phyloP scores from a whole-genome alignment of 2,888 invertebrate species.

The Synanthedon vespiformis region DNA sequence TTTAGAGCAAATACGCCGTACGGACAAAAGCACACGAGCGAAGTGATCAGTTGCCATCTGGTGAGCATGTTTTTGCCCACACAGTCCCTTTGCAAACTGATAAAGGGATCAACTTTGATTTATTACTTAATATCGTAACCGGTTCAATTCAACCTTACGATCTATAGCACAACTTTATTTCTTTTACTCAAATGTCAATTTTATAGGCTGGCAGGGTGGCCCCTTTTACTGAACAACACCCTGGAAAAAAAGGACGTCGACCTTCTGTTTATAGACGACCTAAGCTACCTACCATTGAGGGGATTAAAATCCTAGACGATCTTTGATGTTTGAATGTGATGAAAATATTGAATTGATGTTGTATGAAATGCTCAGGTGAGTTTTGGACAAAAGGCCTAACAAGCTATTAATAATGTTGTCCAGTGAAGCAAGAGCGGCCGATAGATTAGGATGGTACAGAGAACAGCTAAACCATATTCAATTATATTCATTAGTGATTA shows the following conservation, averaged over 20 bases:
- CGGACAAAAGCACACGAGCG: not conserved
- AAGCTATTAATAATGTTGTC: not conserved
- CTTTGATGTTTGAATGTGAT: too few relatives aligned
- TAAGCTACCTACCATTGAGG: too few relatives aligned
- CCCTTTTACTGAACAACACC: too few relatives aligned
- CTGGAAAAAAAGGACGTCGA: too few relatives aligned
- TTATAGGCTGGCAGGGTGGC: too few relatives aligned
- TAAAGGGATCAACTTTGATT: not conserved
- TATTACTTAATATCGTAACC: not conserved
- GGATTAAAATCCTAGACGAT: too few relatives aligned
- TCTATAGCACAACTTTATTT: too few relatives aligned
- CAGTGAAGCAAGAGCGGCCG: not conserved
- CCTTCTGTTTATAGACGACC: too few relatives aligned
- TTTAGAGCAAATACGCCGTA: not conserved
- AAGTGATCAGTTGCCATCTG: not conserved
- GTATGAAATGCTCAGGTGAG: too few relatives aligned
- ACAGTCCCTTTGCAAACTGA: not conserved
- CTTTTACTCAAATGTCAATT: too few relatives aligned
- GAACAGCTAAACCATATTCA: not conserved
- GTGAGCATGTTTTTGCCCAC: not conserved
- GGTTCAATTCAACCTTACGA: not conserved
- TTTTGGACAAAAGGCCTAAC: not conserved
- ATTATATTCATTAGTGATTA: not conserved
- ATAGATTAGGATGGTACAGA: not conserved
- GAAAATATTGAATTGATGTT: too few relatives aligned